Base-by-base conservation (phyloP, 1,140 invertebrate genomes). In the Globodera rostochiensis region DNA sequence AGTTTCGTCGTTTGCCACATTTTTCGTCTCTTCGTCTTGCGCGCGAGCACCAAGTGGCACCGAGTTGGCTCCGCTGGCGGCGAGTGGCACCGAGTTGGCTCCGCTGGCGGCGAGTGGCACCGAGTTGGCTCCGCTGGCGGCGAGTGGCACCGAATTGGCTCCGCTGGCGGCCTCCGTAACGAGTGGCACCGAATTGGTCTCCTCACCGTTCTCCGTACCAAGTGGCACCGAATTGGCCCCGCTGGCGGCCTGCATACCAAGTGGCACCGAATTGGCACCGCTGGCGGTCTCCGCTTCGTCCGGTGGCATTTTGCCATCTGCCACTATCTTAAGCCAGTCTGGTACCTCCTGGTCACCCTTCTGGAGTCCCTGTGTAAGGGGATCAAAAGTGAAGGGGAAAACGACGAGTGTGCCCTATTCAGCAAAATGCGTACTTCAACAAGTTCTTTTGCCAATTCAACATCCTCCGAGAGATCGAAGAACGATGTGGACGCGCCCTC, bases 401-500 rank as follows among this genome's bases (percentile, higher is more conserved):
- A 53, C 53, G 9, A 53, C 36, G 36, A 36, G 36, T 36, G 36
- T 36, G 36, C 13, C n/a, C 50, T 36, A 85, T 46, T 81, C 21
- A 15, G 9, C 21, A 60, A 9, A 74, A 82, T 80, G 21, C 11
- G 7, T 47, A 86, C 84, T 53, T 86, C 64, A n/a, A 84, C 79
- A n/a, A 84, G 47, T 1, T 57, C n/a, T 21, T 77, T 46, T n/a
- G 84, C 83, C n/a, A 84, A 15, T 21, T 80, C 76, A 53, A 69
- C 53, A 60, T 84, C 83, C 13, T 64, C 82, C 9, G 21, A 2
- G 9, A 85, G 81, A n/a, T 86, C 86, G 50, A 87, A 86, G 19
- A 87, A 87, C 13, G 57, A 73, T 19, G 86, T 87, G 4, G 85
- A 77, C 21, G 74, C 57, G 5, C 85, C 85, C 69, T 84, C 74